A percentile compares a stretch with the other conserved stretches of the same genome.
These are phyloP conservation scores for Chaetophractus vellerosus DNA, from an alignment of 2,797 vertebrate genomes.

Conservation along the genomic window DNA sequence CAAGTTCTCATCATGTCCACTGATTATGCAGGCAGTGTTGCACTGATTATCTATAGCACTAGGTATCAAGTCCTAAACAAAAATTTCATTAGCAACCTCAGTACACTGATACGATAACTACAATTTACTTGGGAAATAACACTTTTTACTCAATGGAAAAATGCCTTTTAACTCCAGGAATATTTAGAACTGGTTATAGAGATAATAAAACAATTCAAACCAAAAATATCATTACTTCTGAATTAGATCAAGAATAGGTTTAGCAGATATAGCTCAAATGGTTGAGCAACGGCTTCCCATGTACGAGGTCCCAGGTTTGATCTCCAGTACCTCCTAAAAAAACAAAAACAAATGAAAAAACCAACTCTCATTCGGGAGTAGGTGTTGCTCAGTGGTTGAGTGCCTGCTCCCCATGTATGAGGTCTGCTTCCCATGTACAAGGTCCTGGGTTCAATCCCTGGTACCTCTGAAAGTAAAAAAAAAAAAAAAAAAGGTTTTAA, in stretches of 20 bases:
- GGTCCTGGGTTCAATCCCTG: too few relatives aligned
- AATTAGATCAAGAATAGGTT: neutral
- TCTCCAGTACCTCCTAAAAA: too few relatives aligned
- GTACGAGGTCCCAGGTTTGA: too few relatives aligned
- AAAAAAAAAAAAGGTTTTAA: too few relatives aligned
- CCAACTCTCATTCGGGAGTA: too few relatives aligned
- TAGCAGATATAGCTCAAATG: neutral
- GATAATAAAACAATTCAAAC: neutral
- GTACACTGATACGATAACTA: neutral
- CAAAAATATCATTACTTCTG: neutral
- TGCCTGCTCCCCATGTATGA: too few relatives aligned
- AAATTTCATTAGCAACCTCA: neutral
- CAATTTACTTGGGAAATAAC: neutral
- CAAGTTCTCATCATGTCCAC: neutral
- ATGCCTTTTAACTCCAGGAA: neutral
- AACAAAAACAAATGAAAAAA: too few relatives aligned
- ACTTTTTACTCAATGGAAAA: neutral
- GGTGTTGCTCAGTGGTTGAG: too few relatives aligned
- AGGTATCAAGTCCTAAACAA: neutral
- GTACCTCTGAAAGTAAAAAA: too few relatives aligned
- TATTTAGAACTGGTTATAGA: neutral
- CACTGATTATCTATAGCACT: neutral
- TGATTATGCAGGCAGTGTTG: neutral
- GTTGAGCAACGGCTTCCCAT: too few relatives aligned
- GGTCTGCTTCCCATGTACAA: too few relatives aligned